A percentile compares a stretch with the other conserved stretches of the same genome.
Evolutionary conservation across 2,888 invertebrate genomes (phyloP).

Genomic region (Hypselothyrea guttata): DNA sequence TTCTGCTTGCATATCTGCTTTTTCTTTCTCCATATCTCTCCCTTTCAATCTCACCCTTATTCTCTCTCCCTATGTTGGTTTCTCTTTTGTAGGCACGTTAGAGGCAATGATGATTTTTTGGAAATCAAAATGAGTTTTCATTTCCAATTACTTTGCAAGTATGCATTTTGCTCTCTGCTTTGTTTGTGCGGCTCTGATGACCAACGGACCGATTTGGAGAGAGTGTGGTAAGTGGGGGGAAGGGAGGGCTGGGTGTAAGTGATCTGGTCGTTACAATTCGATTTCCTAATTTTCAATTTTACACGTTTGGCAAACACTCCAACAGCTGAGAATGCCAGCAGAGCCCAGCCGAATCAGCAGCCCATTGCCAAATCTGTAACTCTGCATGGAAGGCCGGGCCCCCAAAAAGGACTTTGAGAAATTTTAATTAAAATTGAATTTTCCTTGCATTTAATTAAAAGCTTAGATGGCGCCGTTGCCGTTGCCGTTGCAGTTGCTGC

Average conservation of each 20-base stretch:
- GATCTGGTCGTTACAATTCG: conserved; percentile 58
- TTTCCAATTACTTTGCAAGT: conserved; percentile 75
- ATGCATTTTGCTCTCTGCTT: conserved; percentile 66
- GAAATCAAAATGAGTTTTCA: conserved; percentile 69
- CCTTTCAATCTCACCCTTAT: no score
- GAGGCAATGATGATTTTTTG: conserved; percentile 41
- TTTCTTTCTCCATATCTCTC: no score
- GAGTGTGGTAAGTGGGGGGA: no score
- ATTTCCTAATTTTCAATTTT: conserved; percentile 77
- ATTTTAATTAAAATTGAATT: conserved; percentile 77
- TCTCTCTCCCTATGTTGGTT: no score
- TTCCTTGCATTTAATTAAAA: conserved; percentile 77
- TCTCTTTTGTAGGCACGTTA: conserved; percentile 5
- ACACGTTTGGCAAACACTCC: conserved; percentile 74
- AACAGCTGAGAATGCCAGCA: conserved; percentile 29
- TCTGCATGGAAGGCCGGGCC: conserved; percentile 33
- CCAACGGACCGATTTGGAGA: no score
- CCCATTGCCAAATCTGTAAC: conserved; percentile 38
- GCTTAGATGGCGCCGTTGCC: conserved; percentile 53
- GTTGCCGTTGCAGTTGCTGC: conserved; percentile 44
- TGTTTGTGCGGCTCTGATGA: conserved; percentile 12
- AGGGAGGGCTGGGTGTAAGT: no score
- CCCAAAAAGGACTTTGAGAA: conserved; percentile 59
- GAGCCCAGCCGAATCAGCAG: conserved; percentile 25
- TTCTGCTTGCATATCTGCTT: no score